These are phyloP conservation scores for Halcyon badia DNA, from an alignment of 2,797 vertebrate genomes.

Conservation along the genomic window DNA sequence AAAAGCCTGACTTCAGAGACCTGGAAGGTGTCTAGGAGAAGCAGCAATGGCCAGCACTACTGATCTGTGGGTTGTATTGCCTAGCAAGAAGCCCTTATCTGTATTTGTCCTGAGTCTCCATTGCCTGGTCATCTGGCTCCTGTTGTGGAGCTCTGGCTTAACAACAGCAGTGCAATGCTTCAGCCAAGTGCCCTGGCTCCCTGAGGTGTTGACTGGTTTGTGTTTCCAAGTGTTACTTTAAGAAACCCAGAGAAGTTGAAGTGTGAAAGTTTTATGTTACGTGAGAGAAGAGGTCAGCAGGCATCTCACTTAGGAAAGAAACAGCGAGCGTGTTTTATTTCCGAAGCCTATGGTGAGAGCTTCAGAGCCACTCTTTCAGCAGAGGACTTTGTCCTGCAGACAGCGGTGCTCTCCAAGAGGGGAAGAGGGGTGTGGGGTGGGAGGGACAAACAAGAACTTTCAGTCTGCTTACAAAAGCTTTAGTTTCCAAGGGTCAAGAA, in stretches of 20 bases:
- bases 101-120: neutral
- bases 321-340: conserved; percentile 25
- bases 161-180: neutral
- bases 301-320: conserved; percentile 39
- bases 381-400: neutral
- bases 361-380: neutral
- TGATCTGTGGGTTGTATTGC: neutral
- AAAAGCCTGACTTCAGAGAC: neutral
- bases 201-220: conserved; percentile 42
- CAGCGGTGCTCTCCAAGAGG: neutral
- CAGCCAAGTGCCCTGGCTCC: conserved; percentile 37
- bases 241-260: conserved; percentile 67
- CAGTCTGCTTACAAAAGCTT: neutral
- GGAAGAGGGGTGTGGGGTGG: neutral
- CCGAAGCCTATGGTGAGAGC: neutral
- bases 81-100: neutral
- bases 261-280: conserved; percentile 68
- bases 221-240: conserved; percentile 69
- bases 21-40: neutral
- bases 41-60: neutral
- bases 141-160: neutral
- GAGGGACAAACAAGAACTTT: neutral
- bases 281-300: conserved; percentile 54
- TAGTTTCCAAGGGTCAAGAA: neutral
- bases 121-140: neutral